Evolutionary conservation across 37 sponge, comb jelly and placozoan genomes (phyloP).

Genomic region (Mnemiopsis leidyi): DNA sequence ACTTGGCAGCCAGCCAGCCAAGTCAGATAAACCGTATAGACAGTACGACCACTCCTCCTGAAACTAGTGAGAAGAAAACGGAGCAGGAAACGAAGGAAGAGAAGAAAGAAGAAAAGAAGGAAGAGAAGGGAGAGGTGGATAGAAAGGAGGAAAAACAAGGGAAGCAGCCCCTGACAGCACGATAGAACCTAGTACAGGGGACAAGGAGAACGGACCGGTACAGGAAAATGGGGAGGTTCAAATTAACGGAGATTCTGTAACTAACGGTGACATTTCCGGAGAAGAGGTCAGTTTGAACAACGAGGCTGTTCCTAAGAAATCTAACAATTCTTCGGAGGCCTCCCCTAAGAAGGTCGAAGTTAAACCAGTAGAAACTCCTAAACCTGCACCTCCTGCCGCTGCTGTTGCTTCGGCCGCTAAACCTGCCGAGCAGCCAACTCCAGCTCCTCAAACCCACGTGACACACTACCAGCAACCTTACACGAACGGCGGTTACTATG

Average conservation of each 20-base stretch:
- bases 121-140: not conserved
- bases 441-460: not conserved
- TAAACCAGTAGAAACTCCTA: not conserved
- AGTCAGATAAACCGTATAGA: slow-evolving; percentile 36
- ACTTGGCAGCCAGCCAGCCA: not conserved
- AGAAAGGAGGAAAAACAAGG: not conserved
- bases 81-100: not conserved
- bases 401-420: not conserved
- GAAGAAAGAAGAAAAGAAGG: not conserved
- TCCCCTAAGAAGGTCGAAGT: slow-evolving; percentile 8
- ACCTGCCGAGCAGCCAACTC: not conserved
- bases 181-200: too few relatives aligned
- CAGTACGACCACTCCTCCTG: slow-evolving; percentile 6
- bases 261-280: not conserved
- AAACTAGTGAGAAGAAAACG: not conserved
- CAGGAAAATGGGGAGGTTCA: not conserved
- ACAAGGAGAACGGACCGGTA: not conserved
- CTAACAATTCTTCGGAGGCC: not conserved
- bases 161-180: not conserved
- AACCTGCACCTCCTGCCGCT: not conserved
- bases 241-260: not conserved
- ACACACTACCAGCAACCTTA: not conserved
- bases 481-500: not conserved
- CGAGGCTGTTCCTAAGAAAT: not conserved
- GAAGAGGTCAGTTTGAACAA: not conserved